Evolutionary conservation across 2,888 invertebrate genomes (phyloP).

Genomic region (Cordilura impudica): DNA sequence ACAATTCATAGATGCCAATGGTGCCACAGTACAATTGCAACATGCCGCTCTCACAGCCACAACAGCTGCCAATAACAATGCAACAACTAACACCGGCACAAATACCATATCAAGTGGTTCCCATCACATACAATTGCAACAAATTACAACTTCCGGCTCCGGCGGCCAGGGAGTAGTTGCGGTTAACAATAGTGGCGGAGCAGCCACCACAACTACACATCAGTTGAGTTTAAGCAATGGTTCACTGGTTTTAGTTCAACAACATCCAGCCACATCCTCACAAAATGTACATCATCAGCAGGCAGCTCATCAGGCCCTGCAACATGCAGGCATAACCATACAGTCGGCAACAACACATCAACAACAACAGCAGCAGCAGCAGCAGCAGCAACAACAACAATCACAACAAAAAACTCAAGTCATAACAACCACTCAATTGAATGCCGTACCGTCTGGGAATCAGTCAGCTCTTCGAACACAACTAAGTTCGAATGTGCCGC

Average conservation of each 20-base stretch:
- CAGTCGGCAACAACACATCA: conserved; percentile 75
- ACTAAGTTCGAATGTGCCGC: conserved; percentile 80
- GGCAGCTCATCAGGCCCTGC: conserved; percentile 66
- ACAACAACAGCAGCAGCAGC: conserved; percentile 69
- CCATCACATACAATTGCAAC: conserved; percentile 70
- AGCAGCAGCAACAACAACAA: not conserved
- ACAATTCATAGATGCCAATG: conserved; percentile 70
- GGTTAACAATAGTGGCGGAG: conserved; percentile 54
- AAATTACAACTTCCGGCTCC: conserved; percentile 44
- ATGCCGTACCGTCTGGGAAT: conserved; percentile 78
- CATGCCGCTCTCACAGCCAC: conserved; percentile 63
- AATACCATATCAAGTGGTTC: conserved; percentile 53
- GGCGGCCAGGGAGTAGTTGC: conserved; percentile 59
- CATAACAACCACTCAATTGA: conserved; percentile 67
- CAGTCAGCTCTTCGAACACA: conserved; percentile 77
- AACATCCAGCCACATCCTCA: conserved; percentile 65
- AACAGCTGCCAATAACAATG: conserved; percentile 48
- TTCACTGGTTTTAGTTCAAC: conserved; percentile 75
- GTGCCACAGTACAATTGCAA: conserved; percentile 69
- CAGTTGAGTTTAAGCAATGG: conserved; percentile 77
- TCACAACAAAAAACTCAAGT: conserved; percentile 67
- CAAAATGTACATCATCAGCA: conserved; percentile 67
- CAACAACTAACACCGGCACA: conserved; percentile 44
- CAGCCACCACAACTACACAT: conserved; percentile 69
- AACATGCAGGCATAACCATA: conserved; percentile 75